Percentiles rank a stretch among this genome's conserved stretches.
Evolutionary conservation across 2,888 invertebrate species (phyloP).

Genomic region (Acanthopleura granulata): DNA sequence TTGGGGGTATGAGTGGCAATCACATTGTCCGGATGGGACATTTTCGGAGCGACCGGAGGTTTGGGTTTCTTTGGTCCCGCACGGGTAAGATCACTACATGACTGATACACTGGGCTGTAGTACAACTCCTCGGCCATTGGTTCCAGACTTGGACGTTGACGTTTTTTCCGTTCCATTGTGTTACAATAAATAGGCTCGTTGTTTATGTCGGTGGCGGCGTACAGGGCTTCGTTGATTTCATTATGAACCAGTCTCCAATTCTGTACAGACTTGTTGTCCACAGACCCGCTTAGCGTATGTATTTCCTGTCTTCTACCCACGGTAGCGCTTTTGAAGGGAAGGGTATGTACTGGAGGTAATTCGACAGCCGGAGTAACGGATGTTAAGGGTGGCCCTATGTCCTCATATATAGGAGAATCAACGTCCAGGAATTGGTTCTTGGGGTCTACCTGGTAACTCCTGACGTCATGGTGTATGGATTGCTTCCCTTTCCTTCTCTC

Average conservation of each 20-base stretch:
- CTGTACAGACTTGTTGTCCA: conserved; percentile 1
- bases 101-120: conserved; percentile 3
- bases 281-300: background rate
- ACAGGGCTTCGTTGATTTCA: background rate
- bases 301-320: background rate
- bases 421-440: background rate
- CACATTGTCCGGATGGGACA: background rate
- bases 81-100: background rate
- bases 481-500: conserved; percentile 1
- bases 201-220: background rate
- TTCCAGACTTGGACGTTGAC: background rate
- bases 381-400: background rate
- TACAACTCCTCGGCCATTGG: background rate
- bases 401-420: background rate
- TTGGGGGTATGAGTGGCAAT: background rate
- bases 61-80: background rate
- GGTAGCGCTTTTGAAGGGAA: background rate
- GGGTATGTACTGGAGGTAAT: background rate
- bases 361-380: background rate
- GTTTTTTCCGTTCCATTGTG: background rate
- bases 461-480: background rate
- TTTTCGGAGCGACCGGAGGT: background rate
- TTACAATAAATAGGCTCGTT: background rate
- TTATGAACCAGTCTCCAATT: background rate
- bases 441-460: background rate